Evolutionary conservation across 2,888 invertebrate genomes (phyloP), one percentile per base, ranked within the genome.

Genomic region (Sarcophaga variegata): DNA sequence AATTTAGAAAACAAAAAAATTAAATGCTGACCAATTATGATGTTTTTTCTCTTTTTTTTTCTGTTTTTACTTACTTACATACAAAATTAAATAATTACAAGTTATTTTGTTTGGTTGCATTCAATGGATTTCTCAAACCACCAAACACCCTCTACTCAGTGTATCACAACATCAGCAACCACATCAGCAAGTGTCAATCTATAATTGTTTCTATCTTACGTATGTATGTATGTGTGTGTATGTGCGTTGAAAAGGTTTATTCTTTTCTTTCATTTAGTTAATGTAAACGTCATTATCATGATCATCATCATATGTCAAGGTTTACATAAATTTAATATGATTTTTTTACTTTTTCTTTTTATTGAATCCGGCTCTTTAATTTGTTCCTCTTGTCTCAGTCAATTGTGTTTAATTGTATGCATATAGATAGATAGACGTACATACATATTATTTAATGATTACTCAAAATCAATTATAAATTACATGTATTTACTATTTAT

Each of bases 241-340:
- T 37, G 37, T 54, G 54, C 54, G 54, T 54, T 54, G 17, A 14
- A 54, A 54, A 54, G 54, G 17, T 54, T 54, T 60, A 63, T 59
- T 59, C 37, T 54, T 27, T 27, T 76, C 69, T 74, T 76, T 22
- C 14, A 22, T 80, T 64, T 10, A 27, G 17, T 27, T 25, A 22
- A 20, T 11, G 63, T 74, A 27, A 83, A 74, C 83, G 60, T 80
- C 86, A 80, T 25, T 25, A 62, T 82, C 27, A 60, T 64, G 22
- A 47, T 77, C 12, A 69, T 62, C 75, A 12, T 75, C 86, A 81
- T 83, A 83, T 81, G 86, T 78, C 86, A 86, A 86, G 86, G 86
- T 83, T 78, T 83, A 78, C 77, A 83, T 82, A 81, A 54, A 81
- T 59, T 81, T 81, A 74, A 72, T 72, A 77, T 69, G 72, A 63